A percentile compares a stretch with the other conserved stretches of the same genome.
Conservation (phyloP, 2,888 invertebrate genomes). For the Odontocolon sp. region DNA sequence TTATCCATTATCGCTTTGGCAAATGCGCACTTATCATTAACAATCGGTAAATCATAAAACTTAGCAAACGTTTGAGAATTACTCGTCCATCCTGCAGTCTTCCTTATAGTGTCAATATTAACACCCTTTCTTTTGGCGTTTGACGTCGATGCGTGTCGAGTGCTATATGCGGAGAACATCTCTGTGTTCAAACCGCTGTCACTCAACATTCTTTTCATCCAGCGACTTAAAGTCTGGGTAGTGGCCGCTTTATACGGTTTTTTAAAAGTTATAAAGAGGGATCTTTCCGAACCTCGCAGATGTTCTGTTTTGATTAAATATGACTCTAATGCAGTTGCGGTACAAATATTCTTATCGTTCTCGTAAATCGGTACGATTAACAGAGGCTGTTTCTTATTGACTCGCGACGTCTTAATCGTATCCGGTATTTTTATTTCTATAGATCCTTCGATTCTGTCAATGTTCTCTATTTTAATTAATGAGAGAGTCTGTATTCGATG, state of each 20-base stretch:
- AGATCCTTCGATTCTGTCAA: slow-evolving; percentile 21
- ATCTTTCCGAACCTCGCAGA: not conserved
- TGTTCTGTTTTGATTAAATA: slow-evolving; percentile 14
- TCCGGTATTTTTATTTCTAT: slow-evolving; percentile 51
- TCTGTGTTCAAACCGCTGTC: not conserved
- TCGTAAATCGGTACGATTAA: slow-evolving; percentile 40
- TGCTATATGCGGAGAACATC: too few species aligned
- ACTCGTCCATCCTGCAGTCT: not conserved
- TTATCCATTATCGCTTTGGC: slow-evolving; percentile 19
- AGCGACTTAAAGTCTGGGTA: not conserved
- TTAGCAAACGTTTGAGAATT: slow-evolving; percentile 4
- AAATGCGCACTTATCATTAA: not conserved
- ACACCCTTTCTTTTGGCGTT: not conserved
- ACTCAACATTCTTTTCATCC: not conserved
- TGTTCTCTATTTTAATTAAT: too few species aligned
- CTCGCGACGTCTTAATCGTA: slow-evolving; percentile 20
- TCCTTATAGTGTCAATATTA: not conserved
- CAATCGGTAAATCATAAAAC: not conserved
- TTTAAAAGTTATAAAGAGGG: not conserved
- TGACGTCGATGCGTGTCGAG: slow-evolving; percentile 3
- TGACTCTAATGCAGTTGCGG: not conserved
- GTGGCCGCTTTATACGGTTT: not conserved
- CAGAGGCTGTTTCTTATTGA: slow-evolving; percentile 32
- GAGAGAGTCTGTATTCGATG: slow-evolving; percentile 61
- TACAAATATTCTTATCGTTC: slow-evolving; percentile 44